Base-by-base conservation (phyloP, 2,888 invertebrate genomes). In the Dyspetes luteomarginatus region DNA sequence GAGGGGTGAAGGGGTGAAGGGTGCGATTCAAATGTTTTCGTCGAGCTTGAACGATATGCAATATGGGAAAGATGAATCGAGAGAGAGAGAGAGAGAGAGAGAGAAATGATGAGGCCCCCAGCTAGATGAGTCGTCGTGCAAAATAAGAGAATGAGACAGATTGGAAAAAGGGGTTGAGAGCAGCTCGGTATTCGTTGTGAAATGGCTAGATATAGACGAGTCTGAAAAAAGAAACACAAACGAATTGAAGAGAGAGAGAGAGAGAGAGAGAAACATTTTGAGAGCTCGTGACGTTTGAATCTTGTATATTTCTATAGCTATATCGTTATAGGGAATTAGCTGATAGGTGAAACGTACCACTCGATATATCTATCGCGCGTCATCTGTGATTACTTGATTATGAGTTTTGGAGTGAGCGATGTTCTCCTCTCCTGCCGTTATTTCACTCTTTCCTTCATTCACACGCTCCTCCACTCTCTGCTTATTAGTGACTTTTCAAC, bases 361-460 rank as follows among this genome's bases (percentile, higher is more conserved):
- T 89, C 86, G 85, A 88, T 88, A 86, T 83, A 50, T 24, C 58
- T 83, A n/a, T n/a, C 84, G 84, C 84, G 83, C 87, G 85, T 88
- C 87, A 87, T 87, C 86, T 88, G 89, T 85, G 88, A 89, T 89
- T 87, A 89, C 88, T 88, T 87, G 85, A 89, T 89, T 87, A 90
- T 88, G 86, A 86, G 86, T 84, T 85, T n/a, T 87, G 87, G 86
- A 87, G 87, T 85, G 85, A 83, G 77, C 83, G 83, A 84, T 85
- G 84, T 83, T 82, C 83, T 68, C 84, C 82, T 76, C 71, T 72
- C 55, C 64, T 43, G 68, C 62, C 26, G 19, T 7, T 24, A 24
- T 45, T 41, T 19, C 52, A 30, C 12, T n/a, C n/a, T 58, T 67
- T 45, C 19, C 52, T 48, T 26, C 58, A 24, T 60, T 58, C 56